phyloP scores from a whole-genome alignment of 2,113 vertebrate genomes.

The Leptobrachium leishanense region DNA sequence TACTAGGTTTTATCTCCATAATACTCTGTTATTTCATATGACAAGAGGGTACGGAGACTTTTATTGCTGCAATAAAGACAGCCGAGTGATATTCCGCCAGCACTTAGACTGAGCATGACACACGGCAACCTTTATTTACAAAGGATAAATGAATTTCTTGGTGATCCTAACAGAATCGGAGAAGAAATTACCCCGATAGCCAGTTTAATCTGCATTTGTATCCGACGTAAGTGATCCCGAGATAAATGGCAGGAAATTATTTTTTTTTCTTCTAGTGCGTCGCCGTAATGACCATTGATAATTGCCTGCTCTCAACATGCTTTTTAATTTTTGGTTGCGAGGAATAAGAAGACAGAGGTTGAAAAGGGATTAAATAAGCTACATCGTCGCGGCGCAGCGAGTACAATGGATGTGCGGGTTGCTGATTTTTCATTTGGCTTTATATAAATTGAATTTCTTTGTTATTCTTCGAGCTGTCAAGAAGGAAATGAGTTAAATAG shows the following conservation, averaged over 20 bases:
- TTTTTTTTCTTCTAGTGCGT: slow-evolving; percentile 64
- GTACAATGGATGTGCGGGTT: background rate
- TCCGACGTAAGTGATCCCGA: slow-evolving; percentile 66
- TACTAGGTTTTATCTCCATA: slow-evolving; percentile 60
- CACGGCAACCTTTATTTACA: slow-evolving; percentile 64
- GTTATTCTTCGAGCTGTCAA: too few species aligned
- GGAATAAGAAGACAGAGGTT: slow-evolving; percentile 52
- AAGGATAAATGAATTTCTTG: slow-evolving; percentile 66
- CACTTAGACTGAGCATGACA: slow-evolving; percentile 63
- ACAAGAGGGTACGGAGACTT: slow-evolving; percentile 66
- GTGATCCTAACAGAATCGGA: slow-evolving; percentile 61
- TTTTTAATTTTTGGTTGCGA: slow-evolving; percentile 50
- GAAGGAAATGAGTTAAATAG: too few species aligned
- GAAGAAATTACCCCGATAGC: slow-evolving; percentile 62
- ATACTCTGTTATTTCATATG: slow-evolving; percentile 66
- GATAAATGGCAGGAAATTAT: slow-evolving; percentile 77
- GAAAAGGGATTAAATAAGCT: background rate
- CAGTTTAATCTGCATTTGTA: slow-evolving; percentile 68
- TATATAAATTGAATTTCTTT: too few species aligned
- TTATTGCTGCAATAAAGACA: slow-evolving; percentile 64
- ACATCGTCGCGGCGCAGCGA: background rate
- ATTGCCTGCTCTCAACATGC: slow-evolving; percentile 58
- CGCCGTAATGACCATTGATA: slow-evolving; percentile 71
- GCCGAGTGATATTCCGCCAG: slow-evolving; percentile 65
- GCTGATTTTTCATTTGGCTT: too few species aligned